Evolutionary conservation across 1,140 invertebrate genomes (phyloP), one percentile per base, ranked within the genome.

Genomic region (Nasonia longicornis): DNA sequence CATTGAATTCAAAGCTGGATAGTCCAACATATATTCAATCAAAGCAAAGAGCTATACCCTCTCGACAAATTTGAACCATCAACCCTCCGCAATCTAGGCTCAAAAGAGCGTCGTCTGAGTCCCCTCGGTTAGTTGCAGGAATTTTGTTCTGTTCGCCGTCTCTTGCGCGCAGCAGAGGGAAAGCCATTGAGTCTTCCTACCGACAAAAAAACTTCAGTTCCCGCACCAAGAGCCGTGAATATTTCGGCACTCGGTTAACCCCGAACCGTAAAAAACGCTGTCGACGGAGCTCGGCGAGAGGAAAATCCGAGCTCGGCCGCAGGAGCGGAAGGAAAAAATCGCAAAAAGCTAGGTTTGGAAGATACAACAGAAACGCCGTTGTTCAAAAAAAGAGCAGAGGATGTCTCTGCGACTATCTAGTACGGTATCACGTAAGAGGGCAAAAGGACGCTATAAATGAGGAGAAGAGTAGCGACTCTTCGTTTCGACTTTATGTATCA

Each of bases 191-290:
- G 35, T 76, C 73, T 14, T 12, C 48, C 16, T 20, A 26, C 38
- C 12, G 26, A n/a, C 11, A 58, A 66, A 42, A 76, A 76, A 66
- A 7, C 31, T 29, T 10, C 16, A 58, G 20, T 58, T 29, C 31
- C 31, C 31, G 31, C 22, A 63, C 11, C 63, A 3, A 58, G 6
- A 6, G 52, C 20, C 20, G 4, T 29, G 76, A 48, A 77, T 69
- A 29, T n/a, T 69, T 77, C 22, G 22, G 76, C 63, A 77, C 22
- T 77, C 75, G 63, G 58, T 77, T 77, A 22, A n/a, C 26, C 38
- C 26, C 63, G 48, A 67, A 22, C 35, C 12, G 38, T 35, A 77
- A 42, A 22, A 63, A 75, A 75, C 20, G 45, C 20, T 45, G 26
- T 11, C 12, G 70, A 48, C 26, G 4, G 22, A 29, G 2, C 26